Percentiles rank a stretch among this genome's conserved stretches.
Evolutionary conservation across 2,797 vertebrate genomes (phyloP).

Genomic region (Eurystomus glaucurus): DNA sequence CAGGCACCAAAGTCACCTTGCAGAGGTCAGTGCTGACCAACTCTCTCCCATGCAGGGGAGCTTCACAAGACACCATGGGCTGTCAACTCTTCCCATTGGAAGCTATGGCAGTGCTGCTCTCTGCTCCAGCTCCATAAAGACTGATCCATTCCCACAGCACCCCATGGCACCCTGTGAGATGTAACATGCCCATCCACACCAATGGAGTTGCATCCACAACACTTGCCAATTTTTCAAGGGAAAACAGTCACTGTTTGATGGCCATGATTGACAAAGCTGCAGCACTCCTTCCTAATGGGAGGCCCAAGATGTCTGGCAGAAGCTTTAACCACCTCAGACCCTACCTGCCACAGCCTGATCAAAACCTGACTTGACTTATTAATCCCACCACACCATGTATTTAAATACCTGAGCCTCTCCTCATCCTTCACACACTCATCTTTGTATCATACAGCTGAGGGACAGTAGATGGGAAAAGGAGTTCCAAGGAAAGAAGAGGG

Average conservation of each 20-base stretch:
- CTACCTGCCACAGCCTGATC: background rate
- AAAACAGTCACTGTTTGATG: rapidly evolving
- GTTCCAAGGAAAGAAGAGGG: background rate
- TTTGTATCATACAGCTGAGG: too few relatives aligned
- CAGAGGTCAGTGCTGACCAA: background rate
- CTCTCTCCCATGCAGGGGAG: background rate
- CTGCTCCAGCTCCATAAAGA: rapidly evolving
- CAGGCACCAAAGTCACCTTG: rapidly evolving
- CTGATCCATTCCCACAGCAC: rapidly evolving
- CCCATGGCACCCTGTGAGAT: rapidly evolving
- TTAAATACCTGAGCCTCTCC: background rate
- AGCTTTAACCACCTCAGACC: background rate
- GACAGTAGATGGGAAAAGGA: rapidly evolving
- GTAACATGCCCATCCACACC: rapidly evolving
- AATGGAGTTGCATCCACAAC: rapidly evolving
- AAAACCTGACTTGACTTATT: rapidly evolving
- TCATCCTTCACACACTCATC: background rate
- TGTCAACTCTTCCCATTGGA: rapidly evolving
- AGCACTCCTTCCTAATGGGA: background rate
- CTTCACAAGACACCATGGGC: rapidly evolving
- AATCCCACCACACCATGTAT: rapidly evolving
- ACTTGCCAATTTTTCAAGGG: background rate
- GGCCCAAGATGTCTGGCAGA: rapidly evolving
- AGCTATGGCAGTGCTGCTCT: background rate
- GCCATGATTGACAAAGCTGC: background rate